Evolutionary conservation across 2,797 vertebrate species (phyloP).

Genomic region (Gallinago stenura): DNA sequence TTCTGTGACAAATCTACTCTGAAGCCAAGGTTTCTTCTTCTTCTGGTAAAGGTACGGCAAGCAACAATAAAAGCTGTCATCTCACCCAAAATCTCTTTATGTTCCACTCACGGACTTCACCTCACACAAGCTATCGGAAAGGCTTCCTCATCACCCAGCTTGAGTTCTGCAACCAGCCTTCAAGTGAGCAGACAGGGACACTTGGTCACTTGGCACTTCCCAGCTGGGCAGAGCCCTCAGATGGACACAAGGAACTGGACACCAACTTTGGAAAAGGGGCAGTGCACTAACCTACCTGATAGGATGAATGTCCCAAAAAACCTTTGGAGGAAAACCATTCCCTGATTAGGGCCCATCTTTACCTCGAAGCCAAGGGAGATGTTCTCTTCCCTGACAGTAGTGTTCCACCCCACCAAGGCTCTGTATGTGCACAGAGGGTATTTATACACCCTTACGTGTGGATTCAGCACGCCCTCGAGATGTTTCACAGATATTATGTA

Average conservation of each 20-base stretch:
- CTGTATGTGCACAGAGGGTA: fast-evolving
- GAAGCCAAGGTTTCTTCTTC: not conserved
- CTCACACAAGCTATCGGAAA: not conserved
- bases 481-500: fast-evolving
- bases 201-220: not conserved
- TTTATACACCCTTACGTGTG: fast-evolving
- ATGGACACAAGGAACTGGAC: fast-evolving
- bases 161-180: not conserved
- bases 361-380: not conserved
- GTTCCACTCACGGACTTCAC: not conserved
- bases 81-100: not conserved
- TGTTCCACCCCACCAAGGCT: not conserved
- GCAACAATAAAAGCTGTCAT: not conserved
- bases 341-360: not conserved
- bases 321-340: not conserved
- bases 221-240: not conserved
- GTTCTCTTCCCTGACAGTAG: not conserved
- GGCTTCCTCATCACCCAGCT: not conserved
- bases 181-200: not conserved
- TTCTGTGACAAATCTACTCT: not conserved
- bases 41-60: not conserved
- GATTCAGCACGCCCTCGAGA: not conserved
- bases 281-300: not conserved
- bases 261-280: not conserved
- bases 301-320: fast-evolving